Evolutionary conservation across 1,140 invertebrate genomes (phyloP), one percentile per base, ranked within the genome.

Genomic region (Ceratina japonica): DNA sequence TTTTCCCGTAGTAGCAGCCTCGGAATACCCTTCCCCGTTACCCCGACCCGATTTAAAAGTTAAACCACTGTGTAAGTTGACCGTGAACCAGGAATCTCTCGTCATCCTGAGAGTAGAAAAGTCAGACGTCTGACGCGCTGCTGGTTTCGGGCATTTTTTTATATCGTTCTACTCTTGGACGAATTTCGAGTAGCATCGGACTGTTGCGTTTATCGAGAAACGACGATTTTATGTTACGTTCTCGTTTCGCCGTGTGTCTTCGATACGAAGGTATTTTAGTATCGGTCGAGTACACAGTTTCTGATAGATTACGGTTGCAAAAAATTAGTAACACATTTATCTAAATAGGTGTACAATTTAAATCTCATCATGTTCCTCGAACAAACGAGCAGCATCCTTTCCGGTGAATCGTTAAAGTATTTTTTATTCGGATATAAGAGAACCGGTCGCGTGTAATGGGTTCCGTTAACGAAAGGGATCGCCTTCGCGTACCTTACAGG

Each of bases 371-470:
- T 0, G 12, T 7, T 16, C 3, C n/a, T 44, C 12, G 20, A 51
- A 66, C 44, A 24, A 51, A 56, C 66, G 18, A 59, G 31, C 15
- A 22, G 16, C 10, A 49, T 59, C 56, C 10, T 37, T 16, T 12
- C 18, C 58, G 44, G 52, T 27, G 49, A 20, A 44, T 52, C 73
- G 63, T 66, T 58, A 20, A 4, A 49, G 24, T 22, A 54, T 66
- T 78, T 81, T 75, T 75, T 68, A 37, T 52, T 52, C 54, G n/a
- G 20, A 49, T 49, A 37, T 49, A 37, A 22, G 27, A 44, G 64
- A 66, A 82, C 76, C 76, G 80, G 70, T 82, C 76, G 80, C 52
- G 18, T 51, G 64, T 79, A 79, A 79, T 79, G 51, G 58, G 49
- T 69, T 58, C 58, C 56, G 65, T 75, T 56, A 54, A 81, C 66